A percentile compares a stretch with the other conserved stretches of the same genome.
Evolutionary conservation across 2,797 vertebrate species (phyloP).

Genomic region (Sebastolobus altivelis): DNA sequence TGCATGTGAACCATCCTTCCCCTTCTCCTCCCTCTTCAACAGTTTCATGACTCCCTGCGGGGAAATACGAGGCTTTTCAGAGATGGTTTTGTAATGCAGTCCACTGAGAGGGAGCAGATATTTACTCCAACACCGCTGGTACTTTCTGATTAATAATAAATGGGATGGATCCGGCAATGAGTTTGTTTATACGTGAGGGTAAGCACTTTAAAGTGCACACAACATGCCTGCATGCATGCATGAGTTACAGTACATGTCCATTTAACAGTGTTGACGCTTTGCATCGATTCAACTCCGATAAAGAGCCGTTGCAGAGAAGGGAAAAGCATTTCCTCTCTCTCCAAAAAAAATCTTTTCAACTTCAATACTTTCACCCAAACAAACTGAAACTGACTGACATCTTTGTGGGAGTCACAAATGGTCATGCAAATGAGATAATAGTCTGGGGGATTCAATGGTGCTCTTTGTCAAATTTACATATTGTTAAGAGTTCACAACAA

Average conservation of each 20-base stretch:
- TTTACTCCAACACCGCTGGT: slow-evolving; percentile 24
- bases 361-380: neutral
- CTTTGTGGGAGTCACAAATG: slow-evolving; percentile 17
- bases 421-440: slow-evolving; percentile 28
- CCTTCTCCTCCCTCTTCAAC: neutral
- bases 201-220: neutral
- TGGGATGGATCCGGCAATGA: slow-evolving; percentile 22
- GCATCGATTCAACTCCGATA: neutral
- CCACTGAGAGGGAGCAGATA: slow-evolving; percentile 6
- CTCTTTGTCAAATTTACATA: slow-evolving; percentile 17
- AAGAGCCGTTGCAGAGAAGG: neutral
- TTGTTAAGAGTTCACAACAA: slow-evolving; percentile 14
- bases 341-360: neutral
- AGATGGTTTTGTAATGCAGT: slow-evolving; percentile 36
- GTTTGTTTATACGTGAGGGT: slow-evolving; percentile 9
- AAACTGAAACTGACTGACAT: slow-evolving; percentile 8
- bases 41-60: slow-evolving; percentile 22
- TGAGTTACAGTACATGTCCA: neutral
- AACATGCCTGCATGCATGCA: neutral
- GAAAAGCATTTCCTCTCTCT: neutral
- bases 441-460: slow-evolving; percentile 5
- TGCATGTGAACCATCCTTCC: slow-evolving; percentile 5
- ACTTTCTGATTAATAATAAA: slow-evolving; percentile 56
- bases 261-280: slow-evolving; percentile 1
- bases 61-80: slow-evolving; percentile 21